Evolutionary conservation across 2,888 invertebrate genomes (phyloP).

Genomic region (Norana najaformis): DNA sequence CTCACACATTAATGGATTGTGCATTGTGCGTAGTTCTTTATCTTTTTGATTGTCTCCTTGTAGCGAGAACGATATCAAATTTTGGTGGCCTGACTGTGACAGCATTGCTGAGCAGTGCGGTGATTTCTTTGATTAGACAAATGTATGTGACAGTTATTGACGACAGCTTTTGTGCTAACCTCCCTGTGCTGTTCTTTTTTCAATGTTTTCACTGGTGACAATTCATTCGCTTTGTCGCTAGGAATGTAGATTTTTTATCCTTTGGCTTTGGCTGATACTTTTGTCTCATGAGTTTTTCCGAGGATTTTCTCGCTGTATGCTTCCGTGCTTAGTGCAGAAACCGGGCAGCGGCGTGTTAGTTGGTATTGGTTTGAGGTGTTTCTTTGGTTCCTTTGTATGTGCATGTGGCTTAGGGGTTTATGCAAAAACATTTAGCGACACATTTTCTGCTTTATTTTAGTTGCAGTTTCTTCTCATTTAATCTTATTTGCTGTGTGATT

Average conservation of each 20-base stretch:
- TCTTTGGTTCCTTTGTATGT: not conserved
- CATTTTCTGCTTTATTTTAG: not conserved
- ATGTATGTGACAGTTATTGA: not conserved
- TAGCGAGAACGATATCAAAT: slow-evolving; percentile 34
- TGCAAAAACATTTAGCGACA: not conserved
- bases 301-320: not conserved
- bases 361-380: not conserved
- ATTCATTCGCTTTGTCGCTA: not conserved
- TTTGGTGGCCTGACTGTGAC: slow-evolving; percentile 37
- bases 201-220: not conserved
- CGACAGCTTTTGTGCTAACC: not conserved
- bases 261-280: not conserved
- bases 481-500: not conserved
- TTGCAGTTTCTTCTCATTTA: not conserved
- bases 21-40: not conserved
- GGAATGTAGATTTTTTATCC: not conserved
- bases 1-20: slow-evolving; percentile 60
- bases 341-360: not conserved
- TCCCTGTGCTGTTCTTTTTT: not conserved
- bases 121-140: not conserved
- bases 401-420: not conserved
- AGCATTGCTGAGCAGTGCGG: slow-evolving; percentile 30
- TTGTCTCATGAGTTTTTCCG: not conserved
- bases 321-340: not conserved
- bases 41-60: slow-evolving; percentile 26